A percentile compares a stretch with the other conserved stretches of the same genome.
Conservation (phyloP, 2,797 vertebrate genomes). For the Monodelphis domestica region DNA sequence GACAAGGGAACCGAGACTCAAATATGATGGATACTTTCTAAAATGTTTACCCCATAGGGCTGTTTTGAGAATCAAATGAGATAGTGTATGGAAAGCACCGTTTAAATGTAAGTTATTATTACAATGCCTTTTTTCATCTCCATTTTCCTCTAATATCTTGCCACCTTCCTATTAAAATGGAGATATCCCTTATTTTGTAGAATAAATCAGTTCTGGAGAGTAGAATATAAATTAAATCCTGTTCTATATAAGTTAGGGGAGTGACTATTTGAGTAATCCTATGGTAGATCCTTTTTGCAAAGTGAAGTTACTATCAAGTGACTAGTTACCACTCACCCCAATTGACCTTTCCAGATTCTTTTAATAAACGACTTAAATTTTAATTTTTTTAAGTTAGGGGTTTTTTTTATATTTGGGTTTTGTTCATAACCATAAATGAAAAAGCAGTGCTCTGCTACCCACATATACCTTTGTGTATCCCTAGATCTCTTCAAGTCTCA, state of each 20-base stretch:
- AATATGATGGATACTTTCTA: not conserved
- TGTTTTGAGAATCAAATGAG: not conserved
- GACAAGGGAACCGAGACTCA: no score
- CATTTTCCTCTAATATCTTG: not conserved
- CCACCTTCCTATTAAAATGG: not conserved
- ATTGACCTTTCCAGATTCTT: not conserved
- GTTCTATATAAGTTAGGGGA: not conserved
- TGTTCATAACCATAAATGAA: not conserved
- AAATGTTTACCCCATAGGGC: not conserved
- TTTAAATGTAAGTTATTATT: not conserved
- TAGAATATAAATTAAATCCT: not conserved
- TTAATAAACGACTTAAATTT: not conserved
- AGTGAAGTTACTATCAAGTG: conserved; percentile 2
- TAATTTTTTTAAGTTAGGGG: not conserved
- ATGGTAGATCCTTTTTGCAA: not conserved
- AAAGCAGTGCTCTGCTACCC: not conserved
- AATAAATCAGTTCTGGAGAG: not conserved
- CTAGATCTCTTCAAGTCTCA: not conserved
- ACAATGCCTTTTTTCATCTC: not conserved
- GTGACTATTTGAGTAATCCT: not conserved
- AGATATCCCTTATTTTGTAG: not conserved
- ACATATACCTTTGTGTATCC: not conserved
- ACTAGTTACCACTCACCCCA: not conserved
- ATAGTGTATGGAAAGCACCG: not conserved
- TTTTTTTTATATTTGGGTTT: conserved; percentile 31